Conservation (phyloP, 2,113 vertebrate genomes). For the Ophthalmolycus amberensis region DNA sequence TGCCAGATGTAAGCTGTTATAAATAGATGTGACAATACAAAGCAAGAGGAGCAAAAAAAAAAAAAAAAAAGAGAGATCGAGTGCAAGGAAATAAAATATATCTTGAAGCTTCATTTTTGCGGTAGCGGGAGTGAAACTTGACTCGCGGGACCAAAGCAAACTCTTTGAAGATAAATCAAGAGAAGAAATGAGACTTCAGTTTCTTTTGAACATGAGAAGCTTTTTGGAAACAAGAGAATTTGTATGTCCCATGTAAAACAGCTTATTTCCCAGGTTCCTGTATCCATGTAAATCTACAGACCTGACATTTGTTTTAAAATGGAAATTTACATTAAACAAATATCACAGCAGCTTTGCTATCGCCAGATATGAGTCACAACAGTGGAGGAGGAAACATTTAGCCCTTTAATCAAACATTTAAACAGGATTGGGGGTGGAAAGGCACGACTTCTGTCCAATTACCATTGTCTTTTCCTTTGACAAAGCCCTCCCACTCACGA, state of each 20-base stretch:
- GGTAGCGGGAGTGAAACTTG: constrained; percentile 49
- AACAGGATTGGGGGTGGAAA: constrained; percentile 26
- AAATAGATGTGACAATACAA: constrained; percentile 73
- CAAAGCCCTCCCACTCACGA: constrained; percentile 98
- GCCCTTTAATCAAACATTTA: constrained; percentile 54
- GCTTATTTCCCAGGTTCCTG: neutral
- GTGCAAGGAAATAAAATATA: constrained; percentile 47
- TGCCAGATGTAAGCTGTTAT: constrained; percentile 58
- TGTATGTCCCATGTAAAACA: constrained; percentile 7
- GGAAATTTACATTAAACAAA: neutral
- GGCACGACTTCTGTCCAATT: constrained; percentile 74
- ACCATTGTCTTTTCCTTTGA: constrained; percentile 98
- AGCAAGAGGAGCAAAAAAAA: constrained; percentile 30
- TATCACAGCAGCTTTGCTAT: neutral
- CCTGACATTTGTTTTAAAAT: neutral
- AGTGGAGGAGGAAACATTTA: constrained; percentile 17
- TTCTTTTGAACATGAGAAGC: constrained; percentile 42
- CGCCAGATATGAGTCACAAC: neutral
- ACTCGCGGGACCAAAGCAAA: constrained; percentile 53
- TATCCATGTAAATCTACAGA: neutral
- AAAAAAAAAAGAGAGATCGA: constrained; percentile 9
- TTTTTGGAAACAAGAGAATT: constrained; percentile 24
- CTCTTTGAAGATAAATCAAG: constrained; percentile 70
- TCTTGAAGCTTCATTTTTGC: constrained; percentile 56
- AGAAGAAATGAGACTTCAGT: constrained; percentile 22